Conservation (phyloP, 2,113 vertebrate genomes). For the Tragulus kanchil region DNA sequence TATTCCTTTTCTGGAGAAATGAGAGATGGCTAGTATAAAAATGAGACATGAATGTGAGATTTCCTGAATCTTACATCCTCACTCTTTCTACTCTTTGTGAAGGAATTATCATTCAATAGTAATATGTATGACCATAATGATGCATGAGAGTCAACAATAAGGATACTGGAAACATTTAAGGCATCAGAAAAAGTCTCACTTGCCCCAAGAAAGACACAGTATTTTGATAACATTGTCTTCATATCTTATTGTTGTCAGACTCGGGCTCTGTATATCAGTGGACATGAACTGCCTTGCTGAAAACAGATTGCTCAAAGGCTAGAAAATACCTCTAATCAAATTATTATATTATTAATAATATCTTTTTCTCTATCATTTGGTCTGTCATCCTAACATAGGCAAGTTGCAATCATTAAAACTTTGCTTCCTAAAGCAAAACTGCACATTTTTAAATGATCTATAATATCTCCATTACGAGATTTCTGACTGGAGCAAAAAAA, state of each 20-base stretch:
- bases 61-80: not conserved
- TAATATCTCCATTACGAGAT: not conserved
- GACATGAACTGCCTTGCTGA: not conserved
- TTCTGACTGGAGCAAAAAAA: not conserved
- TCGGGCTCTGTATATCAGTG: not conserved
- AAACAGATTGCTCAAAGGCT: not conserved
- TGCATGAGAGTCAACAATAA: not conserved
- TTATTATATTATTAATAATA: not conserved
- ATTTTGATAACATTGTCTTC: no score
- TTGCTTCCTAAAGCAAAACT: not conserved
- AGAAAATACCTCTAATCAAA: not conserved
- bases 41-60: not conserved
- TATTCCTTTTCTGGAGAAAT: not conserved
- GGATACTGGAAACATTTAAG: not conserved
- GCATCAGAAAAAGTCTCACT: not conserved
- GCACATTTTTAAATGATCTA: not conserved
- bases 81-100: not conserved
- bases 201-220: accelerated
- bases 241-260: not conserved
- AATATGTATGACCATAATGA: not conserved
- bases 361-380: not conserved
- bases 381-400: not conserved
- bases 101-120: not conserved
- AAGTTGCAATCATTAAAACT: not conserved
- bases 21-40: accelerated